These are phyloP conservation scores for Poliocrania exsul DNA, from an alignment of 2,797 vertebrate genomes.

Conservation along the genomic window DNA sequence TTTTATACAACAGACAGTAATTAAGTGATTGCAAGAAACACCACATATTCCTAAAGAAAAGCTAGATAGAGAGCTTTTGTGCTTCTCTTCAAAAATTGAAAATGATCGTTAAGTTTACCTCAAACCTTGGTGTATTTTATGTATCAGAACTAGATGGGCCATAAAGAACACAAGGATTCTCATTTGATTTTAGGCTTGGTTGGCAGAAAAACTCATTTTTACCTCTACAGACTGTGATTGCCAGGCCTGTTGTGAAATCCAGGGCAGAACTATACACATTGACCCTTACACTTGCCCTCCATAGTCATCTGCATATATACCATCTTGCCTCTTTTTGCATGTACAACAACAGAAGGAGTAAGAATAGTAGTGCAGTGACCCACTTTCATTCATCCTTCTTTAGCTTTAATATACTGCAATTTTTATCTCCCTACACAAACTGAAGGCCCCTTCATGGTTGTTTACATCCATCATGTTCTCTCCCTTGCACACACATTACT, in stretches of 20 bases:
- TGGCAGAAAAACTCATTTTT: background rate
- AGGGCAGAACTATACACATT: constrained; percentile 34
- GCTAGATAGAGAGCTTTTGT: background rate
- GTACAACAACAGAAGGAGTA: constrained; percentile 44
- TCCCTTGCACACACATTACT: background rate
- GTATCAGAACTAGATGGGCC: background rate
- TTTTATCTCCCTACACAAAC: background rate
- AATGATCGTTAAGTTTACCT: background rate
- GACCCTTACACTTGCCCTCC: constrained; percentile 19
- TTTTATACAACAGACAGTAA: background rate
- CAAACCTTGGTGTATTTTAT: background rate
- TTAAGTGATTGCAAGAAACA: constrained; percentile 27
- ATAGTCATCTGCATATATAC: constrained; percentile 60
- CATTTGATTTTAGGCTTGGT: background rate
- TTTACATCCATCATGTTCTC: background rate
- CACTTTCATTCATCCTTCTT: constrained; percentile 27
- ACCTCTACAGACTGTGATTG: background rate
- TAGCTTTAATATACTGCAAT: background rate
- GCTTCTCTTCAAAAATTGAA: constrained; percentile 2
- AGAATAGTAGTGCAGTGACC: constrained; percentile 55
- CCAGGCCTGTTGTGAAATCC: constrained; percentile 18
- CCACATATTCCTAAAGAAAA: constrained; percentile 25
- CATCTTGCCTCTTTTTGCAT: constrained; percentile 41
- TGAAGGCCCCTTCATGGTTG: background rate
- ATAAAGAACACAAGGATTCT: background rate